These are phyloP conservation scores for Phoeniculus purpureus DNA, from an alignment of 2,797 vertebrate genomes.

Conservation along the genomic window DNA sequence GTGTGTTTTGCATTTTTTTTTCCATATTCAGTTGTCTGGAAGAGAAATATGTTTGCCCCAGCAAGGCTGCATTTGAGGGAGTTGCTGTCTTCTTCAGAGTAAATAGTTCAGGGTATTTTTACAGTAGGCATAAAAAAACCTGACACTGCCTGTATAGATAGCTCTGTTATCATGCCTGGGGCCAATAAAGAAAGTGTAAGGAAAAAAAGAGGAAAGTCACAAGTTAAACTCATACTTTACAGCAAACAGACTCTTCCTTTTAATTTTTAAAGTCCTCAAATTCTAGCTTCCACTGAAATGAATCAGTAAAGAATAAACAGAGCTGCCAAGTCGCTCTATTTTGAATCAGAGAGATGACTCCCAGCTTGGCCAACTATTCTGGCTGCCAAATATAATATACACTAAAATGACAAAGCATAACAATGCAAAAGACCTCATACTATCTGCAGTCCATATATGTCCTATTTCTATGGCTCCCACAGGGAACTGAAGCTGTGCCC, in stretches of 20 bases:
- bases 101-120: slow-evolving; percentile 37
- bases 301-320: background rate
- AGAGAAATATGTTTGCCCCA: background rate
- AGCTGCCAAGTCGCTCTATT: background rate
- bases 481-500: background rate
- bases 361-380: background rate
- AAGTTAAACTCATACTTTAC: slow-evolving; percentile 9
- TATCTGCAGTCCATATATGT: background rate
- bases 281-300: slow-evolving; percentile 4
- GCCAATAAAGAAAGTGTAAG: background rate
- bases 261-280: slow-evolving; percentile 1
- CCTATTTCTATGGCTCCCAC: background rate
- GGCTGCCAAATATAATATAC: background rate
- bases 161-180: background rate
- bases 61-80: background rate
- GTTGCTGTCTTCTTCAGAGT: background rate
- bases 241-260: slow-evolving; percentile 16
- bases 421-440: background rate
- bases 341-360: slow-evolving; percentile 7
- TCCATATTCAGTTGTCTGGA: slow-evolving; percentile 45
- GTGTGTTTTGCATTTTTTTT: slow-evolving; percentile 19
- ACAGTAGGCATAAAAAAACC: background rate
- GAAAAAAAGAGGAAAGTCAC: background rate
- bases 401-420: background rate
- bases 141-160: background rate